Evolutionary conservation across 2,888 invertebrate species (phyloP).

Genomic region (Phrixothrix hirtus): DNA sequence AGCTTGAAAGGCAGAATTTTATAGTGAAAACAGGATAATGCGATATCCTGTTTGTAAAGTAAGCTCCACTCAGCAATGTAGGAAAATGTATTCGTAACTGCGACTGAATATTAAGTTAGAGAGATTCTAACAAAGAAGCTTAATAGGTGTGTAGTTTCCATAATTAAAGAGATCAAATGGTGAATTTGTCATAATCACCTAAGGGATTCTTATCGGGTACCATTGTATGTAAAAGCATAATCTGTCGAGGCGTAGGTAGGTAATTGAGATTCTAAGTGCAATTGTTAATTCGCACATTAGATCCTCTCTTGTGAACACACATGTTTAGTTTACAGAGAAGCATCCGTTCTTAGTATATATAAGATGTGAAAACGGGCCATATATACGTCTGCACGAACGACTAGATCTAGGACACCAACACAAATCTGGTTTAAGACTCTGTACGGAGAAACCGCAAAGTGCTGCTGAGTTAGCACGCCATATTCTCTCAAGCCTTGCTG

Average conservation of each 20-base stretch:
- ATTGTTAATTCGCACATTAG: conserved; percentile 28
- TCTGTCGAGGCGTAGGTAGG: conserved; percentile 18
- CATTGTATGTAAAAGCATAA: conserved; percentile 9
- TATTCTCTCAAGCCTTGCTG: conserved; percentile 24
- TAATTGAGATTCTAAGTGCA: conserved; percentile 26
- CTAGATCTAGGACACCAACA: conserved; percentile 24
- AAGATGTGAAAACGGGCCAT: no score
- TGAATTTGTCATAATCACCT: no score
- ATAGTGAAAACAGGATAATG: no score
- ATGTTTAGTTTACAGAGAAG: conserved; percentile 14
- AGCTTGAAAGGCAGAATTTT: no score
- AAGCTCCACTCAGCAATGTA: no score
- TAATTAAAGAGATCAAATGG: conserved; percentile 8
- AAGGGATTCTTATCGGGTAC: conserved; percentile 22
- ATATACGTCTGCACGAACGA: conserved; percentile 22
- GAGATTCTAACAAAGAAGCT: conserved; percentile 5
- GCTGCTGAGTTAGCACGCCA: conserved; percentile 26
- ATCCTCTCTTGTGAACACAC: conserved; percentile 12
- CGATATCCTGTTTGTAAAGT: no score
- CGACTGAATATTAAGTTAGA: no score
- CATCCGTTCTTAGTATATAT: conserved; percentile 19
- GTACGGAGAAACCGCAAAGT: conserved; percentile 26
- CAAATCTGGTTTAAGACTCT: conserved; percentile 31
- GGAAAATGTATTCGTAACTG: no score
- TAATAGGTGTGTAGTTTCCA: conserved; percentile 11